Base-by-base conservation (phyloP, 2,888 invertebrate genomes). In the Phortica magna region DNA sequence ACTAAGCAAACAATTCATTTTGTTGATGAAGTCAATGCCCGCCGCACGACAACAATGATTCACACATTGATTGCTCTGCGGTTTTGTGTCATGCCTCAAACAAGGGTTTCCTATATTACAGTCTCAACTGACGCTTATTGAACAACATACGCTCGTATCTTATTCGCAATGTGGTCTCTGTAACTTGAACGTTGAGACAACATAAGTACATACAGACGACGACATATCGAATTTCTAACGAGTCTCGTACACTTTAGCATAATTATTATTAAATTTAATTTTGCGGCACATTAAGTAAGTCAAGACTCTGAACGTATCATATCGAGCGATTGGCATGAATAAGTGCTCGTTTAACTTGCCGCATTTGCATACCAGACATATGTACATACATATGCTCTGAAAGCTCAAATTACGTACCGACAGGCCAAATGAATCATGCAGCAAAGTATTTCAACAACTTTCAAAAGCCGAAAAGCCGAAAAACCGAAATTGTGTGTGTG, bases 401-500 rank as follows among this genome's bases (percentile, higher is more conserved):
- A 9, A 14, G 48, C 48, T 48, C 48, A 48, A 48, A 48, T 48
- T 48, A 48, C 48, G 48, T 14, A 14, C 14, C 10, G 48, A n/a
- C 12, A 53, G n/a, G 53, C 53, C 2, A 9, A 48, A 14, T 48
- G 48, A 48, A 59, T 59, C 17, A 59, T n/a, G 17, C n/a, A 12
- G 59, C 59, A 59, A 59, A n/a, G 59, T 59, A 59, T 59, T n/a
- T n/a, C 14, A n/a, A 59, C 19, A 4, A 31, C 31, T 31, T 59
- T 59, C 7, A 59, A 17, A 17, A 59, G 17, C n/a, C 12, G 53
- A 10, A 53, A 53, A 31, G 3, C 31, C 31, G 31, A 31, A 31
- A 31, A 31, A n/a, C n/a, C n/a, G n/a, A n/a, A n/a, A n/a, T 2
- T 31, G 31, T 4, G 31, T 31, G 31, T 31, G 31, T 31, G 31